Percentiles rank a stretch among this genome's conserved stretches.
These are phyloP conservation scores for Protomyctophum bolini DNA, from an alignment of 2,113 vertebrate species.

Conservation along the genomic window DNA sequence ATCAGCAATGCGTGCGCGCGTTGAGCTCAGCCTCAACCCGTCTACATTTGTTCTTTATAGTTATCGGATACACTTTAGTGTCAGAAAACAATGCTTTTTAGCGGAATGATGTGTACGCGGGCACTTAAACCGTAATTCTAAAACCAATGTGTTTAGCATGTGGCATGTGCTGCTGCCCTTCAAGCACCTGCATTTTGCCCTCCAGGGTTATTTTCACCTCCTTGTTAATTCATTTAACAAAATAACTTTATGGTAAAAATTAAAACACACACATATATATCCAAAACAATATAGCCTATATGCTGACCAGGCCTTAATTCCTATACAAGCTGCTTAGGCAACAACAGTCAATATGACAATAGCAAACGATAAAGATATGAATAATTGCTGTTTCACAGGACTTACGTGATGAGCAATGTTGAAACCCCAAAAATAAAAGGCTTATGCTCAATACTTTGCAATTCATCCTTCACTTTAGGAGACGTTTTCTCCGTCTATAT, in stretches of 20 bases:
- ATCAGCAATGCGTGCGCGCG: constrained; percentile 44
- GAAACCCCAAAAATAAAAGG: constrained; percentile 77
- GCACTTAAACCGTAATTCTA: not conserved
- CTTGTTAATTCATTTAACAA: constrained; percentile 23
- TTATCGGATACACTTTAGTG: not conserved
- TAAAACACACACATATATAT: too few species aligned
- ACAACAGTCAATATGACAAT: too few species aligned
- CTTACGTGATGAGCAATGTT: constrained; percentile 82
- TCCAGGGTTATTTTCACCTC: constrained; percentile 40
- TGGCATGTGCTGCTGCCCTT: constrained; percentile 62
- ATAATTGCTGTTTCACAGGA: constrained; percentile 64
- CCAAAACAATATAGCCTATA: too few species aligned
- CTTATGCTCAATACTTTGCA: constrained; percentile 75
- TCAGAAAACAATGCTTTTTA: not conserved
- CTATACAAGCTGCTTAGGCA: too few species aligned
- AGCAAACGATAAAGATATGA: constrained; percentile 34
- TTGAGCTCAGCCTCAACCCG: not conserved
- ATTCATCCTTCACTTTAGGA: constrained; percentile 76
- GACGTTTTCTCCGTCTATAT: constrained; percentile 58
- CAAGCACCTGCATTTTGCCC: constrained; percentile 46
- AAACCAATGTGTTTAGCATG: constrained; percentile 6
- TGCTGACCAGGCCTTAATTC: too few species aligned
- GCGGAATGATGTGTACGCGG: not conserved
- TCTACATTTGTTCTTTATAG: constrained; percentile 20
- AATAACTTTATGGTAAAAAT: constrained; percentile 46